Evolutionary conservation across 2,797 vertebrate species (phyloP).

Genomic region (Myotis vivesi): DNA sequence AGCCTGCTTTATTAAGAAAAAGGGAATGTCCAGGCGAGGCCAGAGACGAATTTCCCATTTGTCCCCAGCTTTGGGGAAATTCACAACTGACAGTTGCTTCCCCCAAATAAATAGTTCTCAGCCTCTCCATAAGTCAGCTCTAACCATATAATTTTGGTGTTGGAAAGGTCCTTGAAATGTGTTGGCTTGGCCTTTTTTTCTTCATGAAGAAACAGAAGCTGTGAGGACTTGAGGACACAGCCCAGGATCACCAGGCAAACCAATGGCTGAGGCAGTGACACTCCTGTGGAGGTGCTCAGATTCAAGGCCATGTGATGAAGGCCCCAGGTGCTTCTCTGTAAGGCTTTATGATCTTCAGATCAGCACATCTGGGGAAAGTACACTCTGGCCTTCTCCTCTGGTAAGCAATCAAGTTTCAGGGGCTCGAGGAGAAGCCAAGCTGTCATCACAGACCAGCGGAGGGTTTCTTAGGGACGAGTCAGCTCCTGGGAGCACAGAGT

Average conservation of each 20-base stretch:
- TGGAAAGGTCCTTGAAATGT: not conserved
- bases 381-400: not conserved
- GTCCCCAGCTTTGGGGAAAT: not conserved
- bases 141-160: not conserved
- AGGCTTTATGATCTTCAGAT: not conserved
- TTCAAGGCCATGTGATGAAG: not conserved
- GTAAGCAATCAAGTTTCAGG: not conserved
- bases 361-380: not conserved
- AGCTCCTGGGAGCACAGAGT: not conserved
- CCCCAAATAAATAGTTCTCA: not conserved
- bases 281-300: not conserved
- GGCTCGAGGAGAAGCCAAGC: constrained; percentile 31
- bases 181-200: not conserved
- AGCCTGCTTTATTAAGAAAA: not conserved
- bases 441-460: not conserved
- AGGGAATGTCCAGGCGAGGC: not conserved
- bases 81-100: not conserved
- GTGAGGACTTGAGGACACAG: not conserved
- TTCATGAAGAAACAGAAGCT: not conserved
- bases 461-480: constrained; percentile 59
- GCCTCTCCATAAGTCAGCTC: not conserved
- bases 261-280: no score
- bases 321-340: not conserved
- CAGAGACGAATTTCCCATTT: not conserved
- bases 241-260: not conserved